phyloP scores from a whole-genome alignment of 2,888 invertebrate genomes.

The Microplitis deprimator region DNA sequence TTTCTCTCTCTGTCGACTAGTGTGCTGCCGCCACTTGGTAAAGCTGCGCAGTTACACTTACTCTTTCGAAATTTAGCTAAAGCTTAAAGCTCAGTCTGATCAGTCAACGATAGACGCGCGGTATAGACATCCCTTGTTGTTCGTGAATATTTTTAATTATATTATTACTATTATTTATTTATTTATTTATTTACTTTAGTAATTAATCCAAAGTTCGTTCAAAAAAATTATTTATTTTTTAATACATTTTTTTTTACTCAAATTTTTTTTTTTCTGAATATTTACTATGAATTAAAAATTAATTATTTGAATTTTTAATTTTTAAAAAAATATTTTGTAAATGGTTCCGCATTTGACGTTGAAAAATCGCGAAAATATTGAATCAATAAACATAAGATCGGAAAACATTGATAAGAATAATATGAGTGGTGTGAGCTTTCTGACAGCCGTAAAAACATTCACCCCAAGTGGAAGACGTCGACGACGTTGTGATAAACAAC shows the following conservation, averaged over 20 bases:
- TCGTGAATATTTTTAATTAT: neutral
- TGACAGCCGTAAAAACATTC: conserved; percentile 78
- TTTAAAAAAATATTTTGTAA: neutral
- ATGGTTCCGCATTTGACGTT: conserved; percentile 22
- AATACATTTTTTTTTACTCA: too few species aligned
- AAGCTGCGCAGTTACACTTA: conserved; percentile 36
- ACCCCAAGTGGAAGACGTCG: conserved; percentile 77
- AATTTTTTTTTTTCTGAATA: neutral
- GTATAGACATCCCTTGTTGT: neutral
- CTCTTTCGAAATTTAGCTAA: conserved; percentile 13
- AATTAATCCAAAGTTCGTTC: too few species aligned
- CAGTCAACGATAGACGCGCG: conserved; percentile 28
- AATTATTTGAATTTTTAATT: neutral
- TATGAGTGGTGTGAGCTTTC: conserved; percentile 77
- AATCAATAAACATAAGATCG: neutral
- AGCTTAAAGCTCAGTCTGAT: neutral
- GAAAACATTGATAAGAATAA: conserved; percentile 7
- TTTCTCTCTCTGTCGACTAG: conserved; percentile 2
- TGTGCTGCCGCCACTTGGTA: conserved; percentile 25
- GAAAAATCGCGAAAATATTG: neutral
- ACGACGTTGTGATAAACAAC: conserved; percentile 77
- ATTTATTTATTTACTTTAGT: neutral
- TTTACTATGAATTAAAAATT: neutral
- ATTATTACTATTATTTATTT: neutral
- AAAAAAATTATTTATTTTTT: too few species aligned